phyloP scores from a whole-genome alignment of 2,888 invertebrate genomes.

The Nyleta sp. region DNA sequence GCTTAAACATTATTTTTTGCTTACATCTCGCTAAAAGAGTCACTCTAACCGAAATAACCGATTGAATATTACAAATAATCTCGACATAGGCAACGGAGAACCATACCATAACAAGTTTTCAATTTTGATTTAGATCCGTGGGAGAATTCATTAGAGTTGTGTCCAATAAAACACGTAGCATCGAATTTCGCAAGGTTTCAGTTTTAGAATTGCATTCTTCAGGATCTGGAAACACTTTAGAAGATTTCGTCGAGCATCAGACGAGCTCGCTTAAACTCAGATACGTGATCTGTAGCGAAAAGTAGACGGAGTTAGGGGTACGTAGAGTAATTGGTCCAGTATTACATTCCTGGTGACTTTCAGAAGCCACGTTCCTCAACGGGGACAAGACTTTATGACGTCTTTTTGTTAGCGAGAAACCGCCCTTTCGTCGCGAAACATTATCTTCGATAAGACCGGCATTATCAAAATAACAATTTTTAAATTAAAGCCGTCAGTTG shows the following conservation, averaged over 20 bases:
- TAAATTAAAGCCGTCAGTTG: no score
- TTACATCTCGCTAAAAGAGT: no score
- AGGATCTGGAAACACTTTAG: conserved; percentile 64
- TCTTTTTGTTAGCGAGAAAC: conserved; percentile 41
- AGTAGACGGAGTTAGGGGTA: conserved; percentile 61
- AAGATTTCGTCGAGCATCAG: conserved; percentile 57
- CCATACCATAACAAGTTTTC: conserved; percentile 33
- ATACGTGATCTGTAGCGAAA: conserved; percentile 62
- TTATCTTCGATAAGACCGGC: conserved; percentile 39
- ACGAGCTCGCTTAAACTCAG: conserved; percentile 61
- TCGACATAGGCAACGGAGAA: background rate
- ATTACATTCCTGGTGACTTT: conserved; percentile 78
- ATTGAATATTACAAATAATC: background rate
- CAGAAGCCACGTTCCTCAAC: conserved; percentile 50
- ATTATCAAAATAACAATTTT: no score
- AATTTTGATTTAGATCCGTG: conserved; percentile 35
- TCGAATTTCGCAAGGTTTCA: conserved; percentile 53
- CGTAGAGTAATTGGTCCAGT: conserved; percentile 77
- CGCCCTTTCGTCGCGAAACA: conserved; percentile 40
- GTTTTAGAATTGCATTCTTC: conserved; percentile 67
- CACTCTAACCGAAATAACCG: background rate
- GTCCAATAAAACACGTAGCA: conserved; percentile 56
- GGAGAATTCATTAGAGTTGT: conserved; percentile 49
- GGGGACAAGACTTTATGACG: conserved; percentile 47
- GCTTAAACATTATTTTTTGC: no score